Base-by-base conservation (phyloP, 2,888 invertebrate genomes). In the Tupiocoris notatus region DNA sequence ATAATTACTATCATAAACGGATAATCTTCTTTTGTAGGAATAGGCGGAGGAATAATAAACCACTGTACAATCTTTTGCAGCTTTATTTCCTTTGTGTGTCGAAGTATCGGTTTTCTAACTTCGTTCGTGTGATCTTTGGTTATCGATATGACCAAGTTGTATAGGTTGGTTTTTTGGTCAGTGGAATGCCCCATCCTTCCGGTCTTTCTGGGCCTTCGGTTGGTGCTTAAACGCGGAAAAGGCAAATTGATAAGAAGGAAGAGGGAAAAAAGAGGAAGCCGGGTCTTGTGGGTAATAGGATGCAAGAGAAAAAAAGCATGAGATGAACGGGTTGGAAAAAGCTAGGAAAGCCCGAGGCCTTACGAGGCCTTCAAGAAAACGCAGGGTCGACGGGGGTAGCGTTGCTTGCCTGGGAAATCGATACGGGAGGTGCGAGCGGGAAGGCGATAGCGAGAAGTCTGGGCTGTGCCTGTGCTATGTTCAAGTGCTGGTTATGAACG, bases 351-450 rank as follows among this genome's bases (percentile, higher is more conserved):
- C 39, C 39, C 39, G 39, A 39, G 39, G 39, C 39, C 39, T 39
- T 39, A 12, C 39, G 3, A 12, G 39, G 39, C 39, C 12, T 39
- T 39, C 39, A 39, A 39, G 39, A 39, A n/a, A 39, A 39, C 39
- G 39, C 39, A n/a, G n/a, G n/a, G n/a, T n/a, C 39, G 39, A 3
- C 12, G 39, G 39, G 6, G 39, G 39, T n/a, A n/a, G n/a, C n/a
- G n/a, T n/a, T n/a, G n/a, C n/a, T n/a, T n/a, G 66, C 54, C 66
- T 54, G 20, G 66, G 66, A 66, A 66, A 66, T 66, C 66, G 66
- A 66, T 66, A 66, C 66, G 17, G 56, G 54, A 7, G 39, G 56
- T 25, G 66, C 65, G 25, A 63, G 21, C 39, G 66, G 39, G 2
- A 39, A 39, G 39, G 39, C 39, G n/a, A n/a, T n/a, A n/a, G n/a